Conservation (phyloP, 2,797 vertebrate species). For the Menidia menidia region DNA sequence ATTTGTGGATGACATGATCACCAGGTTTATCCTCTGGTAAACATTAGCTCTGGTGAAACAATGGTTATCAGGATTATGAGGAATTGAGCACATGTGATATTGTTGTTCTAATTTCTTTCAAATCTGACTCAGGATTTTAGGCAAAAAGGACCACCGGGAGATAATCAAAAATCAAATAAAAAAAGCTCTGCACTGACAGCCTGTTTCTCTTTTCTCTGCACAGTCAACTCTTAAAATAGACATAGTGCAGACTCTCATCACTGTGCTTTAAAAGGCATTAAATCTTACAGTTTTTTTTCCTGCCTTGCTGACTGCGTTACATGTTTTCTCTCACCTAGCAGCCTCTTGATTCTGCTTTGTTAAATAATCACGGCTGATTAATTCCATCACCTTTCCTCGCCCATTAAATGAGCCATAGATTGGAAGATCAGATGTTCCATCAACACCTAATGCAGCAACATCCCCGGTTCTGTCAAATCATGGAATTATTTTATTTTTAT, state of each 20-base stretch:
- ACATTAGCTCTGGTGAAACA: not conserved
- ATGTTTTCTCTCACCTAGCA: not conserved
- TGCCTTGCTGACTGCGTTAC: constrained; percentile 2
- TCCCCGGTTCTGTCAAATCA: constrained; percentile 18
- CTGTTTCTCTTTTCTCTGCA: not conserved
- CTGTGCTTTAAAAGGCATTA: constrained; percentile 1
- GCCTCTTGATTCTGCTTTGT: constrained; percentile 1
- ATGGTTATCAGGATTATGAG: not conserved
- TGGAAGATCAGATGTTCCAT: constrained; percentile 4
- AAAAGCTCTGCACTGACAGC: not conserved
- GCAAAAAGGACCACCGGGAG: not conserved
- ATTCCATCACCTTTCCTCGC: constrained; percentile 15
- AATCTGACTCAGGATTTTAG: not conserved
- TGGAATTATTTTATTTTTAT: not conserved
- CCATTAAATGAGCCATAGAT: constrained; percentile 40
- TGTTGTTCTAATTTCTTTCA: not conserved
- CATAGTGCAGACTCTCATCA: not conserved
- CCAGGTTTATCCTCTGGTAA: constrained; percentile 7
- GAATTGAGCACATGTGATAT: not conserved
- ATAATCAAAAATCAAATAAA: too few relatives aligned
- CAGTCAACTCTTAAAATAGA: constrained; percentile 12
- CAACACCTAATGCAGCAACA: not conserved
- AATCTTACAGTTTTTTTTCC: not conserved
- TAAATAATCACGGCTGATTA: constrained; percentile 30
- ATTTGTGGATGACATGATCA: constrained; percentile 9